Evolutionary conservation across 1,140 invertebrate genomes (phyloP).

Genomic region (Vanessa atalanta): DNA sequence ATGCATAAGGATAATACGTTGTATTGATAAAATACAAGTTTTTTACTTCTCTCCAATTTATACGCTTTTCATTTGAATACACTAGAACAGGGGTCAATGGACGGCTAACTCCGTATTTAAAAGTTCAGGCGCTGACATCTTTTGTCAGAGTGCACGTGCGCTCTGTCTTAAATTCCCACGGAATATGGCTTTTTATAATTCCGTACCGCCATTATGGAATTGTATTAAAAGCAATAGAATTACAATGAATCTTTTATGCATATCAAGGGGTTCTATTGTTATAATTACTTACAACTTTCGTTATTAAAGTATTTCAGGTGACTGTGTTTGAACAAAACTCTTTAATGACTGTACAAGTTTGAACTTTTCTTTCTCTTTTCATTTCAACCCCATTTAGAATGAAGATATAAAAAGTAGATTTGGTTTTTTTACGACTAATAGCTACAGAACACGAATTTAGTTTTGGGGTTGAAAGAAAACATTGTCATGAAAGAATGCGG

Average conservation of each 20-base stretch:
- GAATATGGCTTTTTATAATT: conserved; percentile 13
- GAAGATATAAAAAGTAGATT: too few relatives aligned
- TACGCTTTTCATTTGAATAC: conserved; percentile 45
- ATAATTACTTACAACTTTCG: too few relatives aligned
- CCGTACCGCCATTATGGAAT: not conserved
- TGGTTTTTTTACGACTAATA: too few relatives aligned
- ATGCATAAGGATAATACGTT: conserved; percentile 45
- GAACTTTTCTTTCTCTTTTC: too few relatives aligned
- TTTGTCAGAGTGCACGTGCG: conserved; percentile 25
- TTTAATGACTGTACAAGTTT: too few relatives aligned
- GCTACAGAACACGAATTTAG: too few relatives aligned
- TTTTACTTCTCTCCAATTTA: conserved; percentile 45
- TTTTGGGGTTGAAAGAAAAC: too few relatives aligned
- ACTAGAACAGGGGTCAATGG: conserved; percentile 19
- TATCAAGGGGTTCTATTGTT: not conserved
- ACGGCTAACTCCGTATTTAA: conserved; percentile 3
- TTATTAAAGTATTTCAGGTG: too few relatives aligned
- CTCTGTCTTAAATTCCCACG: conserved; percentile 27
- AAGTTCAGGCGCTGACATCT: not conserved
- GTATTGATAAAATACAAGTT: conserved; percentile 58
- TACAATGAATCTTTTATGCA: not conserved
- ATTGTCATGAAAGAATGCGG: too few relatives aligned
- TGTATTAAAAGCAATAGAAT: not conserved
- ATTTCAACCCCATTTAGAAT: too few relatives aligned
- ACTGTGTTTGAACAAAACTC: too few relatives aligned